phyloP scores from a whole-genome alignment of 1,140 invertebrate genomes.

The Thaumatotibia leucotreta region DNA sequence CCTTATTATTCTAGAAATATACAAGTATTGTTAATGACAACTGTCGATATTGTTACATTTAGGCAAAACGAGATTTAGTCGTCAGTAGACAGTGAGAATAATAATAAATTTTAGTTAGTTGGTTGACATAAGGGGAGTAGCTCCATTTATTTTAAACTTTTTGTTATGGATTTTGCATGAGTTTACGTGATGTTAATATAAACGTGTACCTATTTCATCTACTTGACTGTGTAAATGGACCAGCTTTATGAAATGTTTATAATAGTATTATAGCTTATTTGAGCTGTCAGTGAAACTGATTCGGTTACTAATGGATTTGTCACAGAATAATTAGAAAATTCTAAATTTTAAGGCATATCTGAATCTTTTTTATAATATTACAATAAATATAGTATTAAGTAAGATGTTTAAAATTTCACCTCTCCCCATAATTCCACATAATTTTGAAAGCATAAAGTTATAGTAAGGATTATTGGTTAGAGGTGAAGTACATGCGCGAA shows the following conservation, averaged over 20 bases:
- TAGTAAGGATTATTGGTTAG: background rate
- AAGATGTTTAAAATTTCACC: constrained; percentile 5
- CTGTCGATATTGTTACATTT: constrained; percentile 32
- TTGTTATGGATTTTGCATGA: constrained; percentile 51
- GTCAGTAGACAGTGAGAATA: constrained; percentile 8
- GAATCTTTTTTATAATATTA: constrained; percentile 12
- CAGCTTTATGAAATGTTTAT: constrained; percentile 48
- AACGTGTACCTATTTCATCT: background rate
- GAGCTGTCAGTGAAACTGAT: constrained; percentile 56
- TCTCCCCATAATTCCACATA: background rate
- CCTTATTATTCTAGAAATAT: constrained; percentile 22
- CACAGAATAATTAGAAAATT: constrained; percentile 2
- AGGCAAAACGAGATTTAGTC: constrained; percentile 13
- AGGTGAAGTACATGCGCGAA: background rate
- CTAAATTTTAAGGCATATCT: constrained; percentile 24
- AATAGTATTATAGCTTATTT: constrained; percentile 32
- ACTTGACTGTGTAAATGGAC: constrained; percentile 58
- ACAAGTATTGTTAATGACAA: constrained; percentile 27
- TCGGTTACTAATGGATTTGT: background rate
- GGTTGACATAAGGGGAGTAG: background rate
- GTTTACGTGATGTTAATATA: constrained; percentile 52
- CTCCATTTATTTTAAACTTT: constrained; percentile 16
- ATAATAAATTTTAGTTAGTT: constrained; percentile 7
- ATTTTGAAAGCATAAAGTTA: background rate
- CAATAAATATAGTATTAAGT: background rate